Base-by-base conservation (phyloP, 2,888 invertebrate species). In the Congeria kusceri region DNA sequence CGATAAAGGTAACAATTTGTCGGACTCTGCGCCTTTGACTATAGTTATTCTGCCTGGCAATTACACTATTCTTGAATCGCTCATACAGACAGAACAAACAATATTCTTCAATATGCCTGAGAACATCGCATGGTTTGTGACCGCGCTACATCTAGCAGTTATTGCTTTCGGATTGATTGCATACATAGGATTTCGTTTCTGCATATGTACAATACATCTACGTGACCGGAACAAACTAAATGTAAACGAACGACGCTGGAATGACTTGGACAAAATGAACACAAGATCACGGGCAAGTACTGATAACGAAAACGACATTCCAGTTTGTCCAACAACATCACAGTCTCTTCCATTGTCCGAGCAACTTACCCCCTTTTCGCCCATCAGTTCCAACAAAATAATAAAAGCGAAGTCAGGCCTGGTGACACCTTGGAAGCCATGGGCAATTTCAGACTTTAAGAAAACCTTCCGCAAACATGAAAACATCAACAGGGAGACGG, bases 101-200 rank as follows among this genome's bases (percentile, higher is more conserved):
- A 59, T 65, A 15, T 67, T 79, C 20, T 58, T 79, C 15, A 62
- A 66, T 20, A 25, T 74, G 23, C 79, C 79, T 57, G 70, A 74
- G 27, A 79, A 74, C 44, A 58, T 74, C 2, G 71, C 62, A 7
- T 79, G 74, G 79, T 66, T 69, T 44, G 32, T 79, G 0, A 70
- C 66, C 9, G 74, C 70, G 11, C 25, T 49, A 13, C 74, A 79
- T 47, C 44, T 67, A 9, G 44, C 62, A n/a, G n/a, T 69, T n/a
- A 20, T 59, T 0, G 25, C 65, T 28, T n/a, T 69, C 1, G 46
- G 27, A 20, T n/a, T 73, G 28, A 5, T 53, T 25, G 25, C 58
- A n/a, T 73, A 73, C 47, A 15, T 73, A 15, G 58, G 65, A 32
- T 27, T 46, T 20, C 47, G 72, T 27, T 53, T 49, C n/a, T 46